Conservation (phyloP, 2,888 invertebrate species). For the Euzophera pinguis region DNA sequence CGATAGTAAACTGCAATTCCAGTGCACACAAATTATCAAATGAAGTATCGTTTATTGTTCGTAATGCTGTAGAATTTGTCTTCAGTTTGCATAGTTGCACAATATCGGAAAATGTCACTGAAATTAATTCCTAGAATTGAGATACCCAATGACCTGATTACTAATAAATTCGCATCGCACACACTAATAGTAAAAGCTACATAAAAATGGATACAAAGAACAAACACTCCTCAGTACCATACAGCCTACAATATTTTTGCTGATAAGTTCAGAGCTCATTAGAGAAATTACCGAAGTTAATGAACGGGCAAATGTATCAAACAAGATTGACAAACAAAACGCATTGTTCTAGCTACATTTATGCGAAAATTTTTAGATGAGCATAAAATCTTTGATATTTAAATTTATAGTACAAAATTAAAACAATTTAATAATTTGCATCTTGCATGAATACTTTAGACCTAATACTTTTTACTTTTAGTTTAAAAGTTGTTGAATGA, state of each 20-base stretch:
- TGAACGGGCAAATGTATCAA: constrained; percentile 11
- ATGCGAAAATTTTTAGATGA: background rate
- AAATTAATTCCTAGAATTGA: constrained; percentile 13
- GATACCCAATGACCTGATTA: constrained; percentile 30
- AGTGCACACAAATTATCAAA: too few species aligned
- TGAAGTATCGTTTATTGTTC: too few species aligned
- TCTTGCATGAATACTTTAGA: too few species aligned
- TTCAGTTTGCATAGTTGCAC: too few species aligned
- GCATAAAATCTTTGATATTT: too few species aligned
- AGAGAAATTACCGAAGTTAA: constrained; percentile 12
- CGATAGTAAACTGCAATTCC: too few species aligned
- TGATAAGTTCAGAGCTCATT: background rate
- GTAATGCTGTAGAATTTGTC: too few species aligned
- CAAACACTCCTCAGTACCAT: background rate
- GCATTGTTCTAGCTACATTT: constrained; percentile 5
- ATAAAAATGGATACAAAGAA: background rate
- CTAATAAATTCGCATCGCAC: constrained; percentile 29
- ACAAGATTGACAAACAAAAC: constrained; percentile 7
- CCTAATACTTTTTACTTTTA: too few species aligned
- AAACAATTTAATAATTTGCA: too few species aligned
- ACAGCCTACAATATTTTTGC: background rate
- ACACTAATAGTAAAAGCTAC: too few species aligned
- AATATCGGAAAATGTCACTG: background rate
- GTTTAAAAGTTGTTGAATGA: too few species aligned
- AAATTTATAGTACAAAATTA: too few species aligned